These are phyloP conservation scores for Lepidocyrtinus sp. DNA, from an alignment of 2,888 invertebrate species.

Conservation along the genomic window DNA sequence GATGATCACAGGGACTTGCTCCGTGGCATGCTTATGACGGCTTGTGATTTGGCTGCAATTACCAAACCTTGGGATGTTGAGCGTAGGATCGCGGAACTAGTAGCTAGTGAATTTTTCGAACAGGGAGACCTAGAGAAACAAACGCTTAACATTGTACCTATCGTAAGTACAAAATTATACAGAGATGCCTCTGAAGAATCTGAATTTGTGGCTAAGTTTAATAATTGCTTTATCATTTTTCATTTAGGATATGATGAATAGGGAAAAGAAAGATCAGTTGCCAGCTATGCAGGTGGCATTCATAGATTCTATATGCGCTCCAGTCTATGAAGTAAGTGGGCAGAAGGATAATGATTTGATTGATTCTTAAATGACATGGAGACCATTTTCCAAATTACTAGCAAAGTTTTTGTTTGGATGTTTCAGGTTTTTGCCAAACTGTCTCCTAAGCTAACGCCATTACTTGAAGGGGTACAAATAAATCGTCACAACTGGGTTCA, in stretches of 20 bases:
- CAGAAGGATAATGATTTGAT: not conserved
- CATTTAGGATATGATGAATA: slow-evolving; percentile 91
- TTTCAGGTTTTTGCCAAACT: slow-evolving; percentile 86
- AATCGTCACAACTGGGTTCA: slow-evolving; percentile 90
- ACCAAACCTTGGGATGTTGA: slow-evolving; percentile 77
- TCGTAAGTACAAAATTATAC: slow-evolving; percentile 71
- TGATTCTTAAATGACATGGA: no score
- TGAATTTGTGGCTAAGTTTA: slow-evolving; percentile 36
- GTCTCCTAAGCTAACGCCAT: slow-evolving; percentile 84
- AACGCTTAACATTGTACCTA: slow-evolving; percentile 73
- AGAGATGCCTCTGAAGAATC: not conserved
- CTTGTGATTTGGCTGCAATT: slow-evolving; percentile 94
- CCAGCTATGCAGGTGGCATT: slow-evolving; percentile 97
- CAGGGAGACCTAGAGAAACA: slow-evolving; percentile 74
- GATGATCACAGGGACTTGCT: slow-evolving; percentile 86
- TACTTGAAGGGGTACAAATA: slow-evolving; percentile 86
- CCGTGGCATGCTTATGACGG: slow-evolving; percentile 95
- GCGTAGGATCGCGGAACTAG: slow-evolving; percentile 73
- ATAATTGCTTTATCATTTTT: slow-evolving; percentile 53
- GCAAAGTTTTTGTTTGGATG: not conserved
- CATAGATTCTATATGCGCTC: slow-evolving; percentile 94
- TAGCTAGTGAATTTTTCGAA: slow-evolving; percentile 74
- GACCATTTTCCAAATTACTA: no score
- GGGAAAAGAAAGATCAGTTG: slow-evolving; percentile 93
- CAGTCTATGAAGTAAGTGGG: slow-evolving; percentile 88